Percentiles rank a stretch among this genome's conserved stretches.
Evolutionary conservation across 2,888 invertebrate genomes (phyloP).

Genomic region (Julus scanicus): DNA sequence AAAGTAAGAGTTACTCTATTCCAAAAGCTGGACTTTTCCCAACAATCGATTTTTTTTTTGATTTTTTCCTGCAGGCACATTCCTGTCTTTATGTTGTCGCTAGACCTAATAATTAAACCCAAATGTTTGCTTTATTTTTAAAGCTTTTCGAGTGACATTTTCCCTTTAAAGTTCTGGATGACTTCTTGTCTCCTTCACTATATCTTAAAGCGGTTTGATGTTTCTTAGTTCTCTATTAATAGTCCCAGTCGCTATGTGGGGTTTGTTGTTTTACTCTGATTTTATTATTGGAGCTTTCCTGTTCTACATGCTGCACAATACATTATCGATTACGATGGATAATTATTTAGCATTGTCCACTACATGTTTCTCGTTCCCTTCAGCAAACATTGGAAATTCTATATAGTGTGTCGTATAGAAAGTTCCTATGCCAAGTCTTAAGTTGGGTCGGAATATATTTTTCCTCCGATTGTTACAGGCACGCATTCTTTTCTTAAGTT

Average conservation of each 20-base stretch:
- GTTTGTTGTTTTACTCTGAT: conserved; percentile 36
- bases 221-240: conserved; percentile 41
- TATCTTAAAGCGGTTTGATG: conserved; percentile 26
- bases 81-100: conserved; percentile 40
- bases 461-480: not conserved
- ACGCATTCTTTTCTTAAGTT: conserved; percentile 5
- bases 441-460: not conserved
- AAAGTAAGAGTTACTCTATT: not conserved
- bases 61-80: not conserved
- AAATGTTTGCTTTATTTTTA: conserved; percentile 43
- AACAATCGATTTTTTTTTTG: conserved; percentile 17
- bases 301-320: not conserved
- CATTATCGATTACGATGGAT: not conserved
- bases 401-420: not conserved
- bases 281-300: not conserved
- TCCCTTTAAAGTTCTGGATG: conserved; percentile 44
- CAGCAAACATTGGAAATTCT: not conserved
- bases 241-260: conserved; percentile 31
- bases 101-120: conserved; percentile 43
- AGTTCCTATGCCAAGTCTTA: not conserved
- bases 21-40: conserved; percentile 36
- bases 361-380: not conserved
- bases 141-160: conserved; percentile 40
- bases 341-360: not conserved
- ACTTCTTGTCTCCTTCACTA: conserved; percentile 44